Conservation (phyloP, 2,888 invertebrate species). For the Polylopha cassiicola region DNA sequence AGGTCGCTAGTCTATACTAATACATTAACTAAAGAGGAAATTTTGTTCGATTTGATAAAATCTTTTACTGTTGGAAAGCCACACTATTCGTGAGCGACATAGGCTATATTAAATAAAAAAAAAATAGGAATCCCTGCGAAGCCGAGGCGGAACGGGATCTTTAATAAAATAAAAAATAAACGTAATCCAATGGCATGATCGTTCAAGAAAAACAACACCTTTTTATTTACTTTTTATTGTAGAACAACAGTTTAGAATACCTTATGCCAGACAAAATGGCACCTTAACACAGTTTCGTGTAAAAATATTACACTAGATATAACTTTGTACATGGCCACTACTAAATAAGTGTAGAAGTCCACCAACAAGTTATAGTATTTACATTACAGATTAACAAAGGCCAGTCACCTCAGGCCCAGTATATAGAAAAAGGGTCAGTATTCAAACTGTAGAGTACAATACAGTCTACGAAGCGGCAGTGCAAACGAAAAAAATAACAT, state of each 20-base stretch:
- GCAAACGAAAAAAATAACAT: not conserved
- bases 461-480: constrained; percentile 1
- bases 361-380: constrained; percentile 30
- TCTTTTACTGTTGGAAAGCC: too few species aligned
- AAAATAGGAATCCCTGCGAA: too few species aligned
- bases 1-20: too few species aligned
- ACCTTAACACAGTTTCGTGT: constrained; percentile 50
- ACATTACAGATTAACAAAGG: constrained; percentile 40
- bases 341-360: constrained; percentile 38
- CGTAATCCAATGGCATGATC: too few species aligned
- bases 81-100: too few species aligned
- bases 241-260: constrained; percentile 63
- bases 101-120: too few species aligned
- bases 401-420: constrained; percentile 6
- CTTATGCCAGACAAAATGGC: constrained; percentile 59
- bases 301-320: constrained; percentile 56
- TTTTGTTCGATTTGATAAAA: too few species aligned
- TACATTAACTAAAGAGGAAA: too few species aligned
- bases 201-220: constrained; percentile 20
- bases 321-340: constrained; percentile 53
- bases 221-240: constrained; percentile 52
- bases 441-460: constrained; percentile 14
- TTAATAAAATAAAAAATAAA: constrained; percentile 13
- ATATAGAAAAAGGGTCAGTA: constrained; percentile 1
- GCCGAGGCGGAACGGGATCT: too few species aligned